These are phyloP conservation scores for Ochotona curzoniae DNA, from an alignment of 2,113 vertebrate genomes.

Conservation along the genomic window DNA sequence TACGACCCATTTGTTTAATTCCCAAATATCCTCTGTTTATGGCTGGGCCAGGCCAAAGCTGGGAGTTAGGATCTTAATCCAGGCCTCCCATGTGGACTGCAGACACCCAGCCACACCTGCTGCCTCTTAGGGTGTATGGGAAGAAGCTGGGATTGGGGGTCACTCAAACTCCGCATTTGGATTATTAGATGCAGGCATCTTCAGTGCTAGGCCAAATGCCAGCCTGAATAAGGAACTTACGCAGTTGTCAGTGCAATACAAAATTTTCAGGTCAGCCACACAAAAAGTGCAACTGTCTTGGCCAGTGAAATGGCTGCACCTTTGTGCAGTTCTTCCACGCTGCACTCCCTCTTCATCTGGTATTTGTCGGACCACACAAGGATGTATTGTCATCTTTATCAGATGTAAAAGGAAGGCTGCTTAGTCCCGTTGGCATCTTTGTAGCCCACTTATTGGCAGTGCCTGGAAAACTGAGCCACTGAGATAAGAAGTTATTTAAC, in stretches of 20 bases:
- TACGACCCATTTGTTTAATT: too few species aligned
- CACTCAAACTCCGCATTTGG: too few species aligned
- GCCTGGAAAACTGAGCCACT: not conserved
- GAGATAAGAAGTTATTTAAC: slow-evolving; percentile 39
- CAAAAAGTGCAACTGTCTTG: not conserved
- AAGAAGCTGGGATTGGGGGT: too few species aligned
- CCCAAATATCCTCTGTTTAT: too few species aligned
- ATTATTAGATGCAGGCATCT: too few species aligned
- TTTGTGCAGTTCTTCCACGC: not conserved
- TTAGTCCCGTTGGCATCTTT: not conserved
- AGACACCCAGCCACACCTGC: too few species aligned
- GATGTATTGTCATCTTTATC: not conserved
- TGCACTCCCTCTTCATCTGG: not conserved
- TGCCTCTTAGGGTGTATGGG: too few species aligned
- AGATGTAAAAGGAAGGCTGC: not conserved
- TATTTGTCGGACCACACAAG: slow-evolving; percentile 28
- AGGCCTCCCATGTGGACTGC: too few species aligned
- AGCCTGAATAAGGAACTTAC: not conserved
- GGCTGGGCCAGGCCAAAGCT: too few species aligned
- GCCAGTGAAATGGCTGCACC: not conserved
- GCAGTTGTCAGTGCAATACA: not conserved
- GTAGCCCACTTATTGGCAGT: not conserved
- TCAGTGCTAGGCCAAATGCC: too few species aligned
- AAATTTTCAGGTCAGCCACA: not conserved
- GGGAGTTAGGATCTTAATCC: too few species aligned